phyloP scores from a whole-genome alignment of 2,797 vertebrate species.

The Philypnodon macrostomus region DNA sequence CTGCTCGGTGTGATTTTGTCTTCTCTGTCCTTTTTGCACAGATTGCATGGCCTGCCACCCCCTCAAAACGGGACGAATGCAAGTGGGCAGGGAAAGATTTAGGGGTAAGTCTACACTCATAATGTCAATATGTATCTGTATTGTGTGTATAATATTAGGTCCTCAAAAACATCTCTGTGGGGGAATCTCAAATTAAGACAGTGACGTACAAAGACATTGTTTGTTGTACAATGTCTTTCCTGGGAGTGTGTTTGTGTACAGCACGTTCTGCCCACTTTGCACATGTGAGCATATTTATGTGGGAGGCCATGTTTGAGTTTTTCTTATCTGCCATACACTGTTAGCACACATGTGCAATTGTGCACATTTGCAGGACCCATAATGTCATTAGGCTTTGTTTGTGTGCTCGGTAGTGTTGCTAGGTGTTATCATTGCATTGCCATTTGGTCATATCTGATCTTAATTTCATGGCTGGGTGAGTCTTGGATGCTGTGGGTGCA shows the following conservation, averaged over 20 bases:
- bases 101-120: slow-evolving; percentile 79
- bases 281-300: slow-evolving; percentile 37
- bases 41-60: slow-evolving; percentile 95
- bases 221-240: slow-evolving; percentile 24
- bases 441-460: slow-evolving; percentile 69
- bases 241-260: slow-evolving; percentile 43
- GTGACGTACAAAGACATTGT: slow-evolving; percentile 22
- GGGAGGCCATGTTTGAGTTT: slow-evolving; percentile 40
- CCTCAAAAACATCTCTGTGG: too few relatives aligned
- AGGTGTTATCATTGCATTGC: slow-evolving; percentile 40
- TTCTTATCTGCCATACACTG: slow-evolving; percentile 35
- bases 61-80: slow-evolving; percentile 92
- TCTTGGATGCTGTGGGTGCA: slow-evolving; percentile 41
- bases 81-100: slow-evolving; percentile 99
- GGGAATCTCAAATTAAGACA: not conserved
- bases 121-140: slow-evolving; percentile 11
- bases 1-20: slow-evolving; percentile 28
- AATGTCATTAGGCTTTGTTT: slow-evolving; percentile 30
- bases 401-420: slow-evolving; percentile 17
- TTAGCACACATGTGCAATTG: slow-evolving; percentile 52
- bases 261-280: slow-evolving; percentile 8
- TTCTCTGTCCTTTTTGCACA: slow-evolving; percentile 59
- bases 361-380: slow-evolving; percentile 30
- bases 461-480: slow-evolving; percentile 74
- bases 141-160: slow-evolving; percentile 14